Evolutionary conservation across 2,888 invertebrate genomes (phyloP), one percentile per base, ranked within the genome.

Genomic region (Lymantria dispar): DNA sequence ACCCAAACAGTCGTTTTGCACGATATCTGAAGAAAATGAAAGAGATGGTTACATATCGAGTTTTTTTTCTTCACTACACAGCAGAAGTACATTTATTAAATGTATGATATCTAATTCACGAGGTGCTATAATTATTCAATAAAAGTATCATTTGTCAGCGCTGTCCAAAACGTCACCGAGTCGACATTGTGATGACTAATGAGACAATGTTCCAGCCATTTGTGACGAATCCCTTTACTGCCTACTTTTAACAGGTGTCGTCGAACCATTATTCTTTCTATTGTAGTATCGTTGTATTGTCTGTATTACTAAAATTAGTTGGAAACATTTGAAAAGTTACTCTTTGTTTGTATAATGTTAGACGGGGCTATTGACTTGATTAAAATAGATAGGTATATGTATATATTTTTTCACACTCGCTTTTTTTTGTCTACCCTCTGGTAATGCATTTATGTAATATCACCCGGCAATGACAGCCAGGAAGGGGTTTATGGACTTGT

Each of bases 101-200:
- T 33, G 3, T 33, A 29, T 74, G 72, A 29, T 9, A 43, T 14
- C 30, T 29, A 41, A 33, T 8, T 10, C 33, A 12, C 37, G 2
- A 33, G 36, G 29, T 41, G 13, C 7, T 36, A 83, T 87, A 86
- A 88, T 88, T 87, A 88, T 89, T 89, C 87, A 88, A 87, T 89
- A 85, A 86, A 85, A 83, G 82, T 72, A 68, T 80, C 83, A 80
- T 88, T 89, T 89, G 86, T 87, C 88, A 88, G 87, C 66, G 67
- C 67, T 76, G 78, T 85, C 86, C 85, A 79, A 77, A 85, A 84
- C 74, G 87, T 87, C 87, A 78, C 72, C 82, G 82, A 85, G 87
- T 85, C 82, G 81, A 81, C 87, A 77, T 76, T 75, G 79, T 83
- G 85, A 85, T 87, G 87, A 87, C 84, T 85, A 87, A 86, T 85